Percentiles rank a stretch among this genome's conserved stretches.
Evolutionary conservation across 2,113 vertebrate genomes (phyloP).

Genomic region (Spilogale gracilis): DNA sequence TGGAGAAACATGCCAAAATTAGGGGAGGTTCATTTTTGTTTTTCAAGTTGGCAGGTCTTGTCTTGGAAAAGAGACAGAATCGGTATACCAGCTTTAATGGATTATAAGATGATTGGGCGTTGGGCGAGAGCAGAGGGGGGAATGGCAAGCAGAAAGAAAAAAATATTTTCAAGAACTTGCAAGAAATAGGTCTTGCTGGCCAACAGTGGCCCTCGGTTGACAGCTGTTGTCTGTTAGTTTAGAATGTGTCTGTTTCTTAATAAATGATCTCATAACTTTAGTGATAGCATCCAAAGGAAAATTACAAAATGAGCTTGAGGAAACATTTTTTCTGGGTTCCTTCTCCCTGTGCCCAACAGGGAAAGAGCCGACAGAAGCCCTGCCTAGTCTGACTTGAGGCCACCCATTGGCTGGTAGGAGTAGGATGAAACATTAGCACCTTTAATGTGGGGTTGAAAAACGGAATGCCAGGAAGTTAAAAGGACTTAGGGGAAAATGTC

Average conservation of each 20-base stretch:
- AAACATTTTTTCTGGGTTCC: slow-evolving; percentile 80
- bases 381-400: slow-evolving; percentile 84
- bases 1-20: slow-evolving; percentile 62
- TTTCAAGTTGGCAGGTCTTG: slow-evolving; percentile 62
- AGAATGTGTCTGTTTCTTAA: slow-evolving; percentile 54
- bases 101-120: slow-evolving; percentile 25
- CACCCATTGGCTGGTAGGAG: slow-evolving; percentile 83
- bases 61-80: slow-evolving; percentile 63
- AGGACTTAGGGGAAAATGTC: slow-evolving; percentile 87
- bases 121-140: not conserved
- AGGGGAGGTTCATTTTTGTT: slow-evolving; percentile 67
- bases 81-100: slow-evolving; percentile 47
- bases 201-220: slow-evolving; percentile 51
- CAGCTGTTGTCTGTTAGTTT: slow-evolving; percentile 74
- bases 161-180: slow-evolving; percentile 55
- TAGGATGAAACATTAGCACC: slow-evolving; percentile 84
- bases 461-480: slow-evolving; percentile 85
- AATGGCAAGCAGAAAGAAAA: not conserved
- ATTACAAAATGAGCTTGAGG: slow-evolving; percentile 76
- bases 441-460: slow-evolving; percentile 86
- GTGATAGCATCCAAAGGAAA: slow-evolving; percentile 72
- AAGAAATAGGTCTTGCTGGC: slow-evolving; percentile 40
- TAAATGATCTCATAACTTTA: slow-evolving; percentile 74
- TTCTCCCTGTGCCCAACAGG: slow-evolving; percentile 83
- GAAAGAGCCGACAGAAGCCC: slow-evolving; percentile 79